Conservation (phyloP, 2,888 invertebrate species). For the Seladonia tumulorum region DNA sequence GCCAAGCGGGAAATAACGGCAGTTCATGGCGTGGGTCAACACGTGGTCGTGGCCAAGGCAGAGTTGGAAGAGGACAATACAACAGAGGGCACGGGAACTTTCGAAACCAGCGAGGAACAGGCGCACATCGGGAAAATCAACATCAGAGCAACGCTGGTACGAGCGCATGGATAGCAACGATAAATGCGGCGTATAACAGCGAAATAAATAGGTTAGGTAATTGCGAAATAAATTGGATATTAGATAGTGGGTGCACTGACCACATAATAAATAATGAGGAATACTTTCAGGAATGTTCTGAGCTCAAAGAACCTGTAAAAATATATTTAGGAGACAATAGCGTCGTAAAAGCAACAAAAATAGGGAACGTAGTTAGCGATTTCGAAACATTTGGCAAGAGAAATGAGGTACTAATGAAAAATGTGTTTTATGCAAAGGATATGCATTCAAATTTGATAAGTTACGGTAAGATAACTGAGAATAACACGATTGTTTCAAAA, state of each 20-base stretch:
- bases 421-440: constrained; percentile 43
- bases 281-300: constrained; percentile 8
- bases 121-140: neutral
- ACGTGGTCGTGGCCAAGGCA: constrained; percentile 14
- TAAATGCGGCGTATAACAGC: neutral
- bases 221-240: constrained; percentile 39
- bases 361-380: constrained; percentile 27
- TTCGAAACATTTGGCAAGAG: constrained; percentile 12
- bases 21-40: constrained; percentile 2
- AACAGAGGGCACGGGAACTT: constrained; percentile 13
- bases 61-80: neutral
- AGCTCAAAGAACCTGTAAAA: constrained; percentile 32
- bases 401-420: constrained; percentile 10
- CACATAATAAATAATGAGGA: constrained; percentile 39
- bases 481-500: constrained; percentile 19
- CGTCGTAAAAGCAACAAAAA: constrained; percentile 37
- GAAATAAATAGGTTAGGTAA: neutral
- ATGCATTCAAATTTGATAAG: constrained; percentile 53
- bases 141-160: neutral
- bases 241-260: constrained; percentile 44
- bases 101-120: neutral
- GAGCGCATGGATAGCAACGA: neutral
- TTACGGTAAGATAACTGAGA: constrained; percentile 32
- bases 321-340: constrained; percentile 42
- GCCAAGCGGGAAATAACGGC: neutral